Evolutionary conservation across 2,888 invertebrate species (phyloP), one percentile per base, ranked within the genome.

Genomic region (Pogonocherus hispidulus): DNA sequence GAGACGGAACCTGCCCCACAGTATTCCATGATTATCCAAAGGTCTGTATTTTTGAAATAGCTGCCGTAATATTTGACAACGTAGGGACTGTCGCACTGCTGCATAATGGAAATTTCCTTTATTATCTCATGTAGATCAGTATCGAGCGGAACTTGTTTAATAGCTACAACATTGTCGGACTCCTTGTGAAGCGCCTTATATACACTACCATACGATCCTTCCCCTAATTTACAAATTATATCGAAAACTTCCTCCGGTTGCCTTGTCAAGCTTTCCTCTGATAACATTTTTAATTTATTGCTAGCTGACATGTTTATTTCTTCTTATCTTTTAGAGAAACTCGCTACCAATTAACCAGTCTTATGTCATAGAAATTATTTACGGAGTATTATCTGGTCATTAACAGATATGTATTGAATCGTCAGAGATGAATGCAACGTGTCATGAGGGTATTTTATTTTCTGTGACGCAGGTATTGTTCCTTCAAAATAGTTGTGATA

Each of bases 21-120:
- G 86, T 99, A 99, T 84, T 99, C 99, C 99, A 99, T 99, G 67
- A 99, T 98, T 85, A 99, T 99, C 98, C 99, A 99, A 78, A 99
- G 88, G 88, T 99, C 99, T 59, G 98, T 98, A 86, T 99, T 98
- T 86, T 98, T 97, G 88, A 99, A 99, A 87, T 99, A 99, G 86
- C 98, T 98, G 82, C 99, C 99, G 87, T 99, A 99, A 86, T 99
- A 99, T 86, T 99, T 97, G 81, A 99, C 99, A 74, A 99, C 98
- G 87, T 96, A 98, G 46, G 97, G 97, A 80, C 96, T 97, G 89
- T 99, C 98, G 87, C 99, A 99, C 87, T 99, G 99, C 88, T 99
- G 99, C 99, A 99, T 99, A 83, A 99, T 99, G 76, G 98, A 98
- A 83, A 99, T 99, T 90, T 99, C 99, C 87, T 99, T 99, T 84